Evolutionary conservation across 2,113 vertebrate species (phyloP), one percentile per base, ranked within the genome.

Genomic region (Nothoprocta perdicaria): DNA sequence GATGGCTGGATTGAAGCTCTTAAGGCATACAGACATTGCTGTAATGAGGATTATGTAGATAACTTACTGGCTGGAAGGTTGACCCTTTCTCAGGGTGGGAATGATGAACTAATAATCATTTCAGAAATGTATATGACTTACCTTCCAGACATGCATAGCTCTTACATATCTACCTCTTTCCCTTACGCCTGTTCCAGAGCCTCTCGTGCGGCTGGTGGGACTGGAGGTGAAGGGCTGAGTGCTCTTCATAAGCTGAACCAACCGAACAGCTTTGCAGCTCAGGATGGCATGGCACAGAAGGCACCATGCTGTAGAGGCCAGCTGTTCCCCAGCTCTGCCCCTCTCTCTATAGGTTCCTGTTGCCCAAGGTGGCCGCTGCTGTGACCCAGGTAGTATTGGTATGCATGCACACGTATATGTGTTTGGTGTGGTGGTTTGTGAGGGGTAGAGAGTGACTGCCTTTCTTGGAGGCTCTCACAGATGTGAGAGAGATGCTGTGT

Each of bases 341-440:
- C 57, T 3, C 50, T 46, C 73, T 79, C 86, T 17, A 2, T 4
- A 41, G 74, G 33, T 63, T 46, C 50, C 22, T 40, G 58, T 14
- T 27, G 29, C 53, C 80, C 76, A 26, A 35, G 65, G 10, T 2
- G 12, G 19, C 43, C 65, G 12, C 2, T 1, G 12, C 45, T 62
- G 14, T 29, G 55, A 74, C 18, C 29, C 2, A 3, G 48, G 33
- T 0, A 0, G 18, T 13, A 10, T 23, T 2, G 10, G 11, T 63
- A 11, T 16, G 5, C 0, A 1, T 2, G 26, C 3, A 50, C 38
- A 14, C 29, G 2, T 12, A 1, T 12, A 1, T 1, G 15, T 40
- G 53, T 45, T 63, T 33, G 62, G 80, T 62, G 22, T 26, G 31
- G 35, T 5, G 3, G 27, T 10, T 9, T 3, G 57, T 3, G 41